Conservation (phyloP, 2,113 vertebrate species). For the Vulpes ferrilata region DNA sequence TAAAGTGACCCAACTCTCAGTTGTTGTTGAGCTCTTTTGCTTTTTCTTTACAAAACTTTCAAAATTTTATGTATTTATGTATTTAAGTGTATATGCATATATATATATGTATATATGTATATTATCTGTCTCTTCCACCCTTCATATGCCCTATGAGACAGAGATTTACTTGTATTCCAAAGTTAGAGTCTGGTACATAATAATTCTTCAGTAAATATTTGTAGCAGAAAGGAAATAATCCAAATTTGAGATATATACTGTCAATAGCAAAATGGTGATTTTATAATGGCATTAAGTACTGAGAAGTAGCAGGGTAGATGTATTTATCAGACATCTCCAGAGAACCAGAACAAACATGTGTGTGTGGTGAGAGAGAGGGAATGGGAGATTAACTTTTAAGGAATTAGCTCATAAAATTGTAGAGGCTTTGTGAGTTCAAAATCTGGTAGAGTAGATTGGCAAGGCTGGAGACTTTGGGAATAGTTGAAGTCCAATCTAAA, state of each 20-base stretch:
- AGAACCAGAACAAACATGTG: neutral
- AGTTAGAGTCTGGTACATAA: neutral
- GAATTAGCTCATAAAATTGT: neutral
- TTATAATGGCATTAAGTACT: neutral
- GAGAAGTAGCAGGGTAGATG: neutral
- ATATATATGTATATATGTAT: neutral
- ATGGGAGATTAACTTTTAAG: neutral
- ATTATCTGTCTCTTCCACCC: neutral
- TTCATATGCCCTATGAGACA: neutral
- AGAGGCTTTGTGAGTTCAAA: neutral
- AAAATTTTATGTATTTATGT: neutral
- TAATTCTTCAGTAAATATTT: neutral
- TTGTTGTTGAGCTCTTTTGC: neutral
- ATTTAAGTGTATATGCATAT: neutral
- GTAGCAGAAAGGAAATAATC: neutral
- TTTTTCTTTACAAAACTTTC: neutral
- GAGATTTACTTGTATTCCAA: neutral
- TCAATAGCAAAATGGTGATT: neutral
- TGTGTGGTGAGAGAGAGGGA: neutral
- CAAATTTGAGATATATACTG: neutral
- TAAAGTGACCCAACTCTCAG: neutral
- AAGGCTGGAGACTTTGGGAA: neutral
- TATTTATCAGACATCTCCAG: neutral
- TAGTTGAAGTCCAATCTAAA: neutral
- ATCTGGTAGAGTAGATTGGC: neutral